These are phyloP conservation scores for Tetramorium simillimum DNA, from an alignment of 1,140 invertebrate species.

Conservation along the genomic window DNA sequence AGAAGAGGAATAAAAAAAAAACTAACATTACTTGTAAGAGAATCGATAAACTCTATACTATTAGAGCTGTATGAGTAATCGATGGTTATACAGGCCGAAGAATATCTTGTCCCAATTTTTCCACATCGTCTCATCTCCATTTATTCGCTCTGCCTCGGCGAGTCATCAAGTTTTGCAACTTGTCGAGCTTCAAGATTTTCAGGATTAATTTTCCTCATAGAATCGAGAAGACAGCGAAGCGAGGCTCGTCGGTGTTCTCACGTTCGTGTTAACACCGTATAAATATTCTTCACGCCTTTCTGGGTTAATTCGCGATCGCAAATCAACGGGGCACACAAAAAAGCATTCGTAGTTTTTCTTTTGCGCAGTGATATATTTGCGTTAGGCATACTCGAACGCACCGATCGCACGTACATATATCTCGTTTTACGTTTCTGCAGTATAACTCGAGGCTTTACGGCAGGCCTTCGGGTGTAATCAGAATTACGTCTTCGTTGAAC, in stretches of 20 bases:
- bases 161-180: background rate
- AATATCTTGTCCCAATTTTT: background rate
- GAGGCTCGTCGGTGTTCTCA: background rate
- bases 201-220: background rate
- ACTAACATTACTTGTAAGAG: background rate
- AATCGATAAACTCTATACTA: background rate
- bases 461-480: slow-evolving; percentile 6
- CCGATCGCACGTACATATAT: slow-evolving; percentile 4
- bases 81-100: background rate
- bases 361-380: slow-evolving; percentile 12
- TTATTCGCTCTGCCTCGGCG: background rate
- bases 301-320: slow-evolving; percentile 20
- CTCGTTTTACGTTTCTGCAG: slow-evolving; percentile 21
- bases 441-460: slow-evolving; percentile 35
- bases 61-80: background rate
- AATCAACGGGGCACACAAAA: slow-evolving; percentile 34
- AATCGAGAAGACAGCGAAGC: background rate
- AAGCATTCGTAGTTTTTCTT: background rate
- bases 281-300: background rate
- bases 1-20: too few relatives aligned
- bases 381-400: background rate
- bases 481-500: slow-evolving; percentile 33
- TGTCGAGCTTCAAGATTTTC: background rate
- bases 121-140: background rate
- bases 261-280: background rate